These are phyloP conservation scores for Dicycla oo DNA, from an alignment of 2,888 invertebrate genomes.

Conservation along the genomic window DNA sequence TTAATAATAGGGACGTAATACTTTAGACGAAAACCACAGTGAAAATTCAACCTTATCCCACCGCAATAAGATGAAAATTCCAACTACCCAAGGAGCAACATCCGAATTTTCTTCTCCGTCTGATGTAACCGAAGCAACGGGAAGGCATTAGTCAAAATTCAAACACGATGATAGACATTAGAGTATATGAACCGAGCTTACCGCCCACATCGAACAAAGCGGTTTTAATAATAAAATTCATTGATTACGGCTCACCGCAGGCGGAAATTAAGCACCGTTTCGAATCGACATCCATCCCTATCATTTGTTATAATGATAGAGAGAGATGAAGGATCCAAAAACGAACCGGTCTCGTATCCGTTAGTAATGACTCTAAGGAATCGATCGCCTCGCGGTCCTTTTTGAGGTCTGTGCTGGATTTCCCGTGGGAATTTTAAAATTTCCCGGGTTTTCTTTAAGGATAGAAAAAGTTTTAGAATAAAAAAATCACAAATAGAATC, in stretches of 20 bases:
- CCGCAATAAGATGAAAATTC: conserved; percentile 23
- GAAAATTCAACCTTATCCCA: conserved; percentile 11
- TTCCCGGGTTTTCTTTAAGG: conserved; percentile 1
- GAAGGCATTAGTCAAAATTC: conserved; percentile 59
- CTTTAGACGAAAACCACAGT: conserved; percentile 12
- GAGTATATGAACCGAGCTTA: conserved; percentile 43
- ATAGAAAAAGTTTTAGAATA: neutral
- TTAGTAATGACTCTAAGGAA: conserved; percentile 53
- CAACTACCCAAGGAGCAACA: neutral
- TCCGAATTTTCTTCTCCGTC: conserved; percentile 38
- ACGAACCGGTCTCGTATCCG: conserved; percentile 53
- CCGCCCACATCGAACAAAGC: conserved; percentile 65
- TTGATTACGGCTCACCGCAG: conserved; percentile 66
- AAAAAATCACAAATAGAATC: no score
- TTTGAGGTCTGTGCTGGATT: conserved; percentile 47
- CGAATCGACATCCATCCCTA: conserved; percentile 65
- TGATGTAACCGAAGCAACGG: conserved; percentile 49
- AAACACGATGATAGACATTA: conserved; percentile 48
- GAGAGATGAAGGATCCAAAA: conserved; percentile 63
- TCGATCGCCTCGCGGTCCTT: conserved; percentile 47
- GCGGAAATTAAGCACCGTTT: conserved; percentile 67
- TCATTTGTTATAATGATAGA: conserved; percentile 65
- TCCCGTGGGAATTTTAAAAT: conserved; percentile 52
- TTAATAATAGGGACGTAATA: conserved; percentile 22
- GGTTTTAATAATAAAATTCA: conserved; percentile 61